Base-by-base conservation (phyloP, 2,113 vertebrate species). In the Felis chaus region DNA sequence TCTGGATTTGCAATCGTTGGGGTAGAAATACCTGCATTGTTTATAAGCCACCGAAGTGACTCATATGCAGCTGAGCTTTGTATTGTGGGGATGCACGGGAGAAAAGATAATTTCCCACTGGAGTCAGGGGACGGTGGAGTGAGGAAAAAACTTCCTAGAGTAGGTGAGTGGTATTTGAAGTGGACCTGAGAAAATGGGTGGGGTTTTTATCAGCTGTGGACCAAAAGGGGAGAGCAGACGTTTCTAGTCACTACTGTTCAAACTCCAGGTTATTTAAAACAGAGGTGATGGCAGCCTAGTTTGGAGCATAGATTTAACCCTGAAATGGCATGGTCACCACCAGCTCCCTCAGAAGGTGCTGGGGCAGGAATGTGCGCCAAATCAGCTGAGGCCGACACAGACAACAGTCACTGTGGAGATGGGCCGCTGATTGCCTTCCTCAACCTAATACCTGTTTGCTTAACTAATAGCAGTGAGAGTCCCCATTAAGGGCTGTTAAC, bases 381-480 rank as follows among this genome's bases (percentile, higher is more conserved):
- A 69, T 53, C 33, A 29, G 48, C 33, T 4, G 50, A 95, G 29
- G 92, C 63, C 29, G 25, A 21, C 13, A 15, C 1, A 0, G 89
- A 88, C 71, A 87, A 76, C 89, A 78, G 90, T 91, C 81, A 93
- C 21, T 45, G 36, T 63, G 14, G 36, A 94, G 93, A 71, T 50
- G 61, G 71, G 50, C 76, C 16, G 1, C 73, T 29, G 86, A 85
- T 66, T 53, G 82, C 89, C n/a, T 92, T 63, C 68, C 25, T 96
- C 83, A 78, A 31, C 65, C 73, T 57, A 76, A 41, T 41, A 68
- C 21, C 80, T 97, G 73, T 96, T 97, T 98, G 94, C 86, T 98
- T 96, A 97, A 95, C 94, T 95, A 96, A 65, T 84, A 88, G 31
- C 80, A 96, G 95, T 74, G 95, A 97, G 96, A 96, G 97, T 96